Percentiles rank a stretch among this genome's conserved stretches.
These are phyloP conservation scores for Sciurus carolinensis DNA, from an alignment of 2,797 vertebrate genomes.

Conservation along the genomic window DNA sequence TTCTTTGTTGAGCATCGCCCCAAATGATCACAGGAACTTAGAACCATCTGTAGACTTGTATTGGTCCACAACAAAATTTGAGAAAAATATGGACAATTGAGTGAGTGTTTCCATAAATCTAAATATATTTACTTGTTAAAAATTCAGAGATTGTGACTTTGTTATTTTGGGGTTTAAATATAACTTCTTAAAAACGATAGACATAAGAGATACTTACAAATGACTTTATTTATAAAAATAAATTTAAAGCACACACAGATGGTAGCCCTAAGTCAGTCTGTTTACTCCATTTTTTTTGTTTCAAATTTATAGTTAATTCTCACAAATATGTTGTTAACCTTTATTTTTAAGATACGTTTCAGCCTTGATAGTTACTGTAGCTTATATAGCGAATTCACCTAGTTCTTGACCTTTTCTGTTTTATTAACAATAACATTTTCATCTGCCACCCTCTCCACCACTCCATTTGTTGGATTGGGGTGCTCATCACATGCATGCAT, in stretches of 20 bases:
- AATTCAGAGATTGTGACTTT: constrained; percentile 5
- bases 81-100: constrained; percentile 13
- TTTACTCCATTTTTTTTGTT: constrained; percentile 32
- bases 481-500: neutral
- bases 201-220: constrained; percentile 13
- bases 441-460: neutral
- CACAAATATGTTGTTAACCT: neutral
- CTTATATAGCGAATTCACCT: constrained; percentile 18
- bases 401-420: neutral
- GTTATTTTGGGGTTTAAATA: neutral
- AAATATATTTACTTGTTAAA: neutral
- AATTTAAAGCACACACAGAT: neutral
- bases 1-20: neutral
- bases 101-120: neutral
- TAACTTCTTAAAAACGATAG: constrained; percentile 26
- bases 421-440: neutral
- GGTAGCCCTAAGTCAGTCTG: neutral
- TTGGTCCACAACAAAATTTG: constrained; percentile 3
- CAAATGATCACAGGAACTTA: neutral
- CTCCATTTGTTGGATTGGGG: neutral
- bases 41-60: neutral
- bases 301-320: neutral
- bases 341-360: constrained; percentile 24
- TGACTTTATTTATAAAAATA: constrained; percentile 21
- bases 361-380: neutral